Evolutionary conservation across 2,113 vertebrate genomes (phyloP), one percentile per base, ranked within the genome.

Genomic region (Tachuris rubrigastra): DNA sequence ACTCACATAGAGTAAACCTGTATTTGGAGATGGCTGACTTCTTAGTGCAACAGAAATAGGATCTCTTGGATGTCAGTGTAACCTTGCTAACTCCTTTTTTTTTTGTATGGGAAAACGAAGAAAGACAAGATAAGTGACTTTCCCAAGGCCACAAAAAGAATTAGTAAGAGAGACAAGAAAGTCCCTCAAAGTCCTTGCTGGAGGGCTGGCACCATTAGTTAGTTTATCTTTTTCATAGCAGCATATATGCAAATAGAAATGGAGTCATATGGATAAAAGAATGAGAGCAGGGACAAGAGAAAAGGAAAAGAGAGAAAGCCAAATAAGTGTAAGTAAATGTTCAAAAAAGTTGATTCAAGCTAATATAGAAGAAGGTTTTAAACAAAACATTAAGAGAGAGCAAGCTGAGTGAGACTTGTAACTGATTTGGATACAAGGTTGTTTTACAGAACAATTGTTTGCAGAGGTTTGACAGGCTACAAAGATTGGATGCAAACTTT

Each of bases 51-150:
- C 21, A 81, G n/a, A 87, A 90, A 78, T 58, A 67, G n/a, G 13
- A 72, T 65, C 69, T 92, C 46, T 41, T 78, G 27, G 37, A 90
- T 85, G 79, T 46, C 88, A 92, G 35, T 14, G 21, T 87, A 88
- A 90, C 49, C 60, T 66, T 72, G 65, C 79, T 87, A 86, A 69
- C 53, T 90, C 56, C 14, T 84, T 85, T 96, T 96, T n/a, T n/a
- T 44, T 92, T 95, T 73, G 62, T 49, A 53, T 21, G 35, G 42
- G 35, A 85, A 94, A 93, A 89, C 28, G 27, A 71, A 90, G 56
- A 88, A 95, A 95, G 79, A 90, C 76, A 90, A 91, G 72, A 92
- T 84, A 96, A 94, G 96, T 96, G 90, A 95, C 90, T 95, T 96
- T 94, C 96, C 90, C 92, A 97, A 93, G 84, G 90, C 88, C 90